A percentile compares a stretch with the other conserved stretches of the same genome.
phyloP scores from a whole-genome alignment of 2,888 invertebrate species.

The Parnassius smintheus region DNA sequence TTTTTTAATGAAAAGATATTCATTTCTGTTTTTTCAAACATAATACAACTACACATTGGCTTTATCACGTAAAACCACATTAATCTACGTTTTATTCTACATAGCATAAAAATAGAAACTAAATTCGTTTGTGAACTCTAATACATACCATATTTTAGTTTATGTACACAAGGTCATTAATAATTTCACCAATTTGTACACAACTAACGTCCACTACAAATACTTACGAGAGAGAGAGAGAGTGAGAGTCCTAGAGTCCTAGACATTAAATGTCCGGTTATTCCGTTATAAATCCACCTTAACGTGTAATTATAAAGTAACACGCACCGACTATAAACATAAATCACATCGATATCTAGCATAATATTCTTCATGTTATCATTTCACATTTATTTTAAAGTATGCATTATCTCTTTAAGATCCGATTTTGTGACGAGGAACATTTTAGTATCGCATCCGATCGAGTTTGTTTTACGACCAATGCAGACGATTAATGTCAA shows the following conservation, averaged over 20 bases:
- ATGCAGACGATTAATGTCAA: conserved; percentile 64
- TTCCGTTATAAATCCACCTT: conserved; percentile 14
- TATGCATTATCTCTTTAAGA: conserved; percentile 46
- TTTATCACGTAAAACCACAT: too few species aligned
- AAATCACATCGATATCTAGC: conserved; percentile 31
- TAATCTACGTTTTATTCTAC: too few species aligned
- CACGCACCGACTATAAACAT: conserved; percentile 22
- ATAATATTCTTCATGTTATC: conserved; percentile 22
- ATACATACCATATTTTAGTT: not conserved
- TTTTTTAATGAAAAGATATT: too few species aligned
- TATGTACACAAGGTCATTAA: not conserved
- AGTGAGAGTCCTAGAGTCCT: not conserved
- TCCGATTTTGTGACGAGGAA: conserved; percentile 65
- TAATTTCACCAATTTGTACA: not conserved
- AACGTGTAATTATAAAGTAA: conserved; percentile 21
- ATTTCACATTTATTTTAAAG: conserved; percentile 20
- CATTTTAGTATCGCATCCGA: conserved; percentile 36
- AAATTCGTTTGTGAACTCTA: too few species aligned
- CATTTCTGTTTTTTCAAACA: too few species aligned
- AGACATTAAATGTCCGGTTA: conserved; percentile 6
- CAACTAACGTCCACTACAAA: not conserved
- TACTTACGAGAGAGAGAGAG: not conserved
- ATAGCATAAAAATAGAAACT: too few species aligned
- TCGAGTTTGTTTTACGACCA: conserved; percentile 59
- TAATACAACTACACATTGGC: too few species aligned